phyloP scores from a whole-genome alignment of 2,888 invertebrate species.

The Callinectes sapidus region DNA sequence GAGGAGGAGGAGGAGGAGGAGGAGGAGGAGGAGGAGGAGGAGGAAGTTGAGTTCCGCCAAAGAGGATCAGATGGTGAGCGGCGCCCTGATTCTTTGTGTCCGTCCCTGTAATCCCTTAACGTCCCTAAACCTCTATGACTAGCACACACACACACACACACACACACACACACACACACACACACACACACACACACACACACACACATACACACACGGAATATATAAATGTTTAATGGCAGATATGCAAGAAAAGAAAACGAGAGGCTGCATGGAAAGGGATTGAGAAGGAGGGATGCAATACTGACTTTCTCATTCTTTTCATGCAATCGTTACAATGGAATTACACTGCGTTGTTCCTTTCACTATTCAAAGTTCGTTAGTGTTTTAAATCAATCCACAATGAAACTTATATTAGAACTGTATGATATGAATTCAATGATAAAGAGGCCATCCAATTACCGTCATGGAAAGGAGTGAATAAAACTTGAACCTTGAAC shows the following conservation, averaged over 20 bases:
- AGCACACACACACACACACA: background rate
- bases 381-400: background rate
- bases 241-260: too few relatives aligned
- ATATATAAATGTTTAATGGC: too few relatives aligned
- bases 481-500: too few relatives aligned
- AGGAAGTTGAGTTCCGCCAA: conserved; percentile 15
- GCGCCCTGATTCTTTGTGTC: conserved; percentile 15
- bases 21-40: conserved; percentile 20
- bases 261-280: background rate
- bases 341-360: background rate
- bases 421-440: background rate
- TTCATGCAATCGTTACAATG: background rate
- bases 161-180: background rate
- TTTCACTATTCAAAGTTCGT: background rate
- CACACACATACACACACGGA: background rate
- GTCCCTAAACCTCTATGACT: background rate
- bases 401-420: background rate
- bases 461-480: too few relatives aligned
- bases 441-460: background rate
- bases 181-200: conserved; percentile 29
- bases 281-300: background rate
- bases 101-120: background rate
- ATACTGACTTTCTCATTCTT: background rate
- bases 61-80: conserved; percentile 8
- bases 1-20: conserved; percentile 6